These are phyloP conservation scores for Balearica regulorum DNA, from an alignment of 2,797 vertebrate genomes.

Conservation along the genomic window DNA sequence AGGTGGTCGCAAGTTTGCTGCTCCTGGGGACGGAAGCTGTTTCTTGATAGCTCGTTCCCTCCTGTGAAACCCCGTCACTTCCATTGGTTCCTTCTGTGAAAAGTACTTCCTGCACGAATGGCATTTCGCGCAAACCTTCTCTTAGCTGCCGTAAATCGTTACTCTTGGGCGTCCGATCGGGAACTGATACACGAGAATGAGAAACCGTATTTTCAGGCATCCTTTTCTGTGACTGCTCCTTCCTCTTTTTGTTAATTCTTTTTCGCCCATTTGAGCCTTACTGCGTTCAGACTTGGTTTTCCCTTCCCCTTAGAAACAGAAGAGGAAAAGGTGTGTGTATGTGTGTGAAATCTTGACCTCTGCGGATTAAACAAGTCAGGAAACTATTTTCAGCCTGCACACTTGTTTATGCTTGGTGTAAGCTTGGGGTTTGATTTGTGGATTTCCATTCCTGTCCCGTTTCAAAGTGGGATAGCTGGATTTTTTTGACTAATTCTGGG, in stretches of 20 bases:
- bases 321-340: too few species aligned
- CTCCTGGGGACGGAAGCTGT: too few species aligned
- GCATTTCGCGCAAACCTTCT: too few species aligned
- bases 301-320: not conserved
- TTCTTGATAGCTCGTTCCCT: fast-evolving
- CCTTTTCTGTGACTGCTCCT: too few species aligned
- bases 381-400: fast-evolving
- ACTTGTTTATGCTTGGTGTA: not conserved
- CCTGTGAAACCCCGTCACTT: fast-evolving
- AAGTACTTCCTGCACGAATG: fast-evolving
- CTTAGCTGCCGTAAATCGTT: not conserved
- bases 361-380: not conserved
- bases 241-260: not conserved
- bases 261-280: not conserved
- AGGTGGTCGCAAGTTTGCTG: not conserved
- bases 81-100: not conserved
- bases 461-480: not conserved
- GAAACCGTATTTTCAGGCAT: not conserved
- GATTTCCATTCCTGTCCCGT: not conserved
- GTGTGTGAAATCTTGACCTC: not conserved
- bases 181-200: not conserved
- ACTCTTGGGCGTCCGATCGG: fast-evolving
- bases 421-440: not conserved
- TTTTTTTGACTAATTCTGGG: fast-evolving
- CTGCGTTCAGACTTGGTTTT: not conserved